Evolutionary conservation across 2,113 vertebrate genomes (phyloP).

Genomic region (Phaethornis superciliosus): DNA sequence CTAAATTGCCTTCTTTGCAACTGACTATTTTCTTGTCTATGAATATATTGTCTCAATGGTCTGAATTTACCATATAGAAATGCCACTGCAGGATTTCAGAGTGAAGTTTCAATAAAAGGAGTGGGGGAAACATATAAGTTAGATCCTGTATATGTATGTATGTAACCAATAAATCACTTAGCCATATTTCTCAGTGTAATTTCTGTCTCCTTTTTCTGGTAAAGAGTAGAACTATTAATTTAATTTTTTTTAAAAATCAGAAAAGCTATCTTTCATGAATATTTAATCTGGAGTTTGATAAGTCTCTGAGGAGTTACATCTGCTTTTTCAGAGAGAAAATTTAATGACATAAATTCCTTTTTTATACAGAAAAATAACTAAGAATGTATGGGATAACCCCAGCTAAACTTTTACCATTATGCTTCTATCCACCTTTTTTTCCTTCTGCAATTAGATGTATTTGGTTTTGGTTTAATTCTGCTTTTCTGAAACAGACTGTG

Average conservation of each 20-base stretch:
- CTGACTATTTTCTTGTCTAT: neutral
- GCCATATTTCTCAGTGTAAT: neutral
- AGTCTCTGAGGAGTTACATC: neutral
- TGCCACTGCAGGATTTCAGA: neutral
- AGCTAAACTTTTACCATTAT: neutral
- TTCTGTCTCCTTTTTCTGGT: neutral
- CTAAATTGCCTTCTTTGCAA: neutral
- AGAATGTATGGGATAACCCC: neutral
- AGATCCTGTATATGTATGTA: neutral
- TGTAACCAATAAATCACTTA: neutral
- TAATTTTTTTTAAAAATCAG: neutral
- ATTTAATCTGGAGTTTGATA: neutral
- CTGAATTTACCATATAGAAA: neutral
- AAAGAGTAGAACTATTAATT: neutral
- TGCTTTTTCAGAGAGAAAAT: neutral
- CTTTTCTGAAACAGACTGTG: neutral
- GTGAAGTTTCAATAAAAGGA: neutral
- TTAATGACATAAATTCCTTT: conserved; percentile 18
- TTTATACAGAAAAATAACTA: neutral
- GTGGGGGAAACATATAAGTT: neutral
- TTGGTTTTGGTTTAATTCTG: neutral
- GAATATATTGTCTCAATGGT: neutral
- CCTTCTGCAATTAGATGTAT: neutral
- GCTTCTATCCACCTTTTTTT: neutral
- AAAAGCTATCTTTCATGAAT: neutral